Evolutionary conservation across 2,888 invertebrate species (phyloP), one percentile per base, ranked within the genome.

Genomic region (Abrostola triplasia): DNA sequence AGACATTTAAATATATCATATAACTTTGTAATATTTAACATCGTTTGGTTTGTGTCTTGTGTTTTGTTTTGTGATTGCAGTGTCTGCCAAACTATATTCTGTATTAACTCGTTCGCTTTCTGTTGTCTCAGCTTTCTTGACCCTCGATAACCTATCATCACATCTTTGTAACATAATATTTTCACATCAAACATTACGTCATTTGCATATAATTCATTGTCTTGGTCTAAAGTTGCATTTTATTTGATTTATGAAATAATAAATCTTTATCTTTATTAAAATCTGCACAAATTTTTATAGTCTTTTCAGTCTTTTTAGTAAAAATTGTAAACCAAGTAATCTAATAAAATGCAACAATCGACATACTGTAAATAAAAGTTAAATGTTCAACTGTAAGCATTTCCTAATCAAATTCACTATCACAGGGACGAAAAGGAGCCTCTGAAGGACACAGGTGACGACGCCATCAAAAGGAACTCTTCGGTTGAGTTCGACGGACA

Each of bases 401-500:
- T 13, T 42, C 51, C 65, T 75, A 67, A 64, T 62, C 6, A 44
- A 12, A 48, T 61, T 76, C 64, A 80, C 72, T 73, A 78, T 81
- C 71, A 70, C 90, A 93, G 97, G 93, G 97, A 97, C 79, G 98
- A 98, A 92, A 97, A 97, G 89, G 97, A 98, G 86, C 97, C 98
- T 0, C 91, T 98, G 67, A 97, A 96, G 83, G 96, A 96, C 69
- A 95, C 95, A 74, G 95, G 94, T 69, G 96, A 96, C 67, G 96
- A 95, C 54, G 96, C 96, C 61, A 93, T 96, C 77, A 97, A 96
- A 84, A 96, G 97, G 73, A 97, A 97, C 80, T 96, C 97, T 62
- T 97, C 97, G 35, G 96, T 97, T 35, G 97, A 98, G 86, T 98
- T 97, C 86, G 98, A 98, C 83, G 97, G 97, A 5, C 96, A 96